Evolutionary conservation across 53 echinoderm and acorn worm genomes (phyloP).

Genomic region (Patiria pectinifera): DNA sequence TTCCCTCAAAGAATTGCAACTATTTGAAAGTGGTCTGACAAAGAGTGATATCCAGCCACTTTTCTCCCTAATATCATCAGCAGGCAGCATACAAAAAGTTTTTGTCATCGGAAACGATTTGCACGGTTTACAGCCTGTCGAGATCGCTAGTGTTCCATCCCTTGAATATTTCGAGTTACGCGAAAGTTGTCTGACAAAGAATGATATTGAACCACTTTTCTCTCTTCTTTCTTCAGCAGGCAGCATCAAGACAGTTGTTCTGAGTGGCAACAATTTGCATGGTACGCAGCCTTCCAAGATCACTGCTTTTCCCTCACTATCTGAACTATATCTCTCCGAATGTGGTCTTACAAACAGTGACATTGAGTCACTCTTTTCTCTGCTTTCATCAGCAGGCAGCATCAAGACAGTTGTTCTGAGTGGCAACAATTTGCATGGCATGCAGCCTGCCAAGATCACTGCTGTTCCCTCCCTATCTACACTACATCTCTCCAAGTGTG

Average conservation of each 20-base stretch:
- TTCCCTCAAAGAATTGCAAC: no score
- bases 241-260: neutral
- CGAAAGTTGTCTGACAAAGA: slow-evolving; percentile 11
- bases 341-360: neutral
- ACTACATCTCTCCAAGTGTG: neutral
- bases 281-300: neutral
- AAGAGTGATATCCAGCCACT: no score
- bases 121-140: neutral
- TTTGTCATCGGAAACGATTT: no score
- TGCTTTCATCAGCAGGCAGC: neutral
- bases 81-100: no score
- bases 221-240: neutral
- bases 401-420: neutral
- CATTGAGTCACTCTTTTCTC: neutral
- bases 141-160: neutral
- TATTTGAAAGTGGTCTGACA: no score
- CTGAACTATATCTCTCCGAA: neutral
- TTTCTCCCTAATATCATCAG: no score
- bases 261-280: neutral
- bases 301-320: neutral
- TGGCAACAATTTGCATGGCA: neutral
- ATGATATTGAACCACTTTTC: no score
- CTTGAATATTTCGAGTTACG: no score
- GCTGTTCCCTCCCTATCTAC: neutral
- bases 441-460: neutral